These are phyloP conservation scores for Bos javanicus DNA, from an alignment of 2,113 vertebrate genomes.

Conservation along the genomic window DNA sequence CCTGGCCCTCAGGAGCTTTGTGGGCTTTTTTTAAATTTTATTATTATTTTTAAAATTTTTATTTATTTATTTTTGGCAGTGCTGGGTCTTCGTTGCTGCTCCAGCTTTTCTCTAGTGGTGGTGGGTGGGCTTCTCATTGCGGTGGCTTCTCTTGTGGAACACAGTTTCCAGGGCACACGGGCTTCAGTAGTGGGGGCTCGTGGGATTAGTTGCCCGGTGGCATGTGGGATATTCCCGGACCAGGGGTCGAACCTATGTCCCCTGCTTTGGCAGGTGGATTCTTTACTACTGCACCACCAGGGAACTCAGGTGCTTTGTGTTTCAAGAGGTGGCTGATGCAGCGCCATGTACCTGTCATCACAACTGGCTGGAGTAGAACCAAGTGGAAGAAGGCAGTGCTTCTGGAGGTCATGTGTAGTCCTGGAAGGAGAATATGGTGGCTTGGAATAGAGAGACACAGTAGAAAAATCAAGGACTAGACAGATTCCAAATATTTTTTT, in stretches of 20 bases:
- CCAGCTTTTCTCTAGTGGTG: not conserved
- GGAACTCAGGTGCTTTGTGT: not conserved
- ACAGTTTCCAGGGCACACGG: not conserved
- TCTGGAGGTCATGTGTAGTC: not conserved
- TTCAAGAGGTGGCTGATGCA: not conserved
- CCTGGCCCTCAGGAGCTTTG: not conserved
- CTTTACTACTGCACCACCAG: not conserved
- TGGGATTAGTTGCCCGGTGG: not conserved
- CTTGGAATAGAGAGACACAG: not conserved
- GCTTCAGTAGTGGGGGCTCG: not conserved
- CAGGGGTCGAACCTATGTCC: not conserved
- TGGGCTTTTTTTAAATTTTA: not conserved
- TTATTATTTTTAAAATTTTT: fast-evolving
- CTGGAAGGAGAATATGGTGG: not conserved
- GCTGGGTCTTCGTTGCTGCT: not conserved
- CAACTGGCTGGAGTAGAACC: not conserved
- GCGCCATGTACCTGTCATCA: fast-evolving
- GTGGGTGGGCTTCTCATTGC: not conserved
- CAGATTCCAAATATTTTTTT: not conserved
- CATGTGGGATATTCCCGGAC: not conserved
- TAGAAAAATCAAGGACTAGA: not conserved
- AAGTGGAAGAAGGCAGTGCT: not conserved
- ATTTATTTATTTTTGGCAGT: not conserved
- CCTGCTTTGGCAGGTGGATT: not conserved
- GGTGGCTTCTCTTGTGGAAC: not conserved